Evolutionary conservation across 2,888 invertebrate genomes (phyloP).

Genomic region (Catocala fraxini): DNA sequence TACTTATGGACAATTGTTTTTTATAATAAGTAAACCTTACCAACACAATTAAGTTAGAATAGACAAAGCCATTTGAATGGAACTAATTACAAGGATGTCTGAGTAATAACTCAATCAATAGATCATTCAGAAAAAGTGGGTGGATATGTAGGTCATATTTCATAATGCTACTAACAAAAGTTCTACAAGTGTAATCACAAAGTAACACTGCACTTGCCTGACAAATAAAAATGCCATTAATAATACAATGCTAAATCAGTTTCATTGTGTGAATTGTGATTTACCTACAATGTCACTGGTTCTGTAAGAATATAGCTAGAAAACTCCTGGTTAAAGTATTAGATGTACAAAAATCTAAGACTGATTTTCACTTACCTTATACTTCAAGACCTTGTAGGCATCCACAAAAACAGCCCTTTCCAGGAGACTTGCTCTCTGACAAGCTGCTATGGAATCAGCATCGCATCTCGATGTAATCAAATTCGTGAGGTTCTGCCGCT

Average conservation of each 20-base stretch:
- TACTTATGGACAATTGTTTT: too few relatives aligned
- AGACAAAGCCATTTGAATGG: not conserved
- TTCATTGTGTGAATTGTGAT: not conserved
- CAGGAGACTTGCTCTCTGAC: slow-evolving; percentile 87
- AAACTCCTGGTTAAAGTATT: too few relatives aligned
- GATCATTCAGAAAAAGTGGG: slow-evolving; percentile 57
- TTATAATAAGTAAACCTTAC: too few relatives aligned
- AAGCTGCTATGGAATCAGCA: slow-evolving; percentile 92
- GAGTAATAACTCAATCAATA: slow-evolving; percentile 22
- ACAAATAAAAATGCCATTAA: not conserved
- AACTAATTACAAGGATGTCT: slow-evolving; percentile 16
- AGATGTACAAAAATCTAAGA: too few relatives aligned
- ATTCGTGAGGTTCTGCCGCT: slow-evolving; percentile 93
- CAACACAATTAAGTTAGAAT: not conserved
- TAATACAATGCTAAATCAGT: not conserved
- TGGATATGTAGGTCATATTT: slow-evolving; percentile 49
- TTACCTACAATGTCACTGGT: not conserved
- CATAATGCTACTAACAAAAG: slow-evolving; percentile 4
- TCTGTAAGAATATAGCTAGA: too few relatives aligned
- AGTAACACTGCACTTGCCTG: not conserved
- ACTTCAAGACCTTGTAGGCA: slow-evolving; percentile 94
- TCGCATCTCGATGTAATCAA: slow-evolving; percentile 92
- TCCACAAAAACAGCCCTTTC: slow-evolving; percentile 90
- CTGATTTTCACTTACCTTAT: slow-evolving; percentile 88
- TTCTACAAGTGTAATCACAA: not conserved